phyloP scores from a whole-genome alignment of 35 echinoderm and acorn worm species.

The Acanthaster planci region DNA sequence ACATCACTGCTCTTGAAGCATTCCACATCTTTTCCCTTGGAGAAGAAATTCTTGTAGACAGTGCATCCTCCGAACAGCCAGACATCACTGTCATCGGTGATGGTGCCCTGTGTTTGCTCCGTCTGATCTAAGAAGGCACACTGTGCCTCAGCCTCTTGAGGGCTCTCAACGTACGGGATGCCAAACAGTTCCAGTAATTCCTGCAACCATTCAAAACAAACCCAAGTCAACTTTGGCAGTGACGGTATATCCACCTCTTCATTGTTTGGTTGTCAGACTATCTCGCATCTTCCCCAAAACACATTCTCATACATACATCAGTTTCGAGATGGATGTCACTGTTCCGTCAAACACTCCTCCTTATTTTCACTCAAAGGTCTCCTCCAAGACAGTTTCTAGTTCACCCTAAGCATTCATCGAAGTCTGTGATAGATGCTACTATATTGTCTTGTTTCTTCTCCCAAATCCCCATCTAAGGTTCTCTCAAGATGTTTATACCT shows the following conservation, averaged over 20 bases:
- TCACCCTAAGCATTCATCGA: not conserved
- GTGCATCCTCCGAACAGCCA: constrained; percentile 91
- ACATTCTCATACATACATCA: not conserved
- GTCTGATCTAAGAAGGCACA: constrained; percentile 84
- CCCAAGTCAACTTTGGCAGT: too few species aligned
- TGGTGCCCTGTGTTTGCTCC: constrained; percentile 72
- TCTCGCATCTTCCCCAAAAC: too few species aligned
- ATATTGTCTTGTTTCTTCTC: not conserved
- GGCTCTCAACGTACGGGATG: constrained; percentile 90
- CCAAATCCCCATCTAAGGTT: too few species aligned
- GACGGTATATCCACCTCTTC: too few species aligned
- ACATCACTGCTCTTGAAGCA: constrained; percentile 63
- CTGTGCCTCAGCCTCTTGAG: constrained; percentile 96
- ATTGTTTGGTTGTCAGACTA: too few species aligned
- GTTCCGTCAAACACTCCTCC: too few species aligned
- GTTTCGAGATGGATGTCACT: not conserved
- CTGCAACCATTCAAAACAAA: constrained; percentile 21
- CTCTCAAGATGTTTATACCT: constrained; percentile 48
- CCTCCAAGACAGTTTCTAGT: too few species aligned
- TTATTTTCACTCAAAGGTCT: too few species aligned
- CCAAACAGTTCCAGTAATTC: constrained; percentile 88
- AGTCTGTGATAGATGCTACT: not conserved
- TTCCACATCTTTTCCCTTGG: constrained; percentile 77
- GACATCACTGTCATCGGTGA: constrained; percentile 97
- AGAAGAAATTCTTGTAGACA: constrained; percentile 95